Evolutionary conservation across 2,113 vertebrate genomes (phyloP), one percentile per base, ranked within the genome.

Genomic region (Eolophus roseicapilla): DNA sequence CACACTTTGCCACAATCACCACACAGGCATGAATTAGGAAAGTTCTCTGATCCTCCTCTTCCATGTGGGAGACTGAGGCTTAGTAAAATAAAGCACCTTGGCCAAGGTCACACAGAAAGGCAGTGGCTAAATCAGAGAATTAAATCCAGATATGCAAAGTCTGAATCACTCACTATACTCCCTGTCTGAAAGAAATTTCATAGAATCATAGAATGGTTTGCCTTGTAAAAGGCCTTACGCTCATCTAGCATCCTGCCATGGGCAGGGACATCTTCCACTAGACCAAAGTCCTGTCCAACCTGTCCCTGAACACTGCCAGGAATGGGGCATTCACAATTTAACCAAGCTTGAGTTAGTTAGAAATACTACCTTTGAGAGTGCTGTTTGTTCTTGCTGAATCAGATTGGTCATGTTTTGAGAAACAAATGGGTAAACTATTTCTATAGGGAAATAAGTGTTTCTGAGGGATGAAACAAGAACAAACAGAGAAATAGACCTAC

Each of bases 51-150:
- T 39, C 21, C 19, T 74, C 43, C 17, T 8, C 9, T 27, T 71
- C 31, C 44, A 19, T 1, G 3, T 1, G 4, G 20, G 41, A 69
- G 4, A 14, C 1, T 2, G 20, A 83, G 19, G 35, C 29, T 74
- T 46, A 37, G n/a, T 52, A 70, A 74, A 39, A 49, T 3, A 27
- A 60, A 67, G 43, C 13, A 31, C 3, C 14, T 62, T 59, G 28
- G 24, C 41, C 18, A 28, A 14, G 13, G 49, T 80, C 19, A 78
- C 10, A 24, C 2, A 60, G 33, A 35, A 87, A 17, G 13, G 67
- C 37, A 65, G 17, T 0, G 25, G 29, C 7, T 47, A 44, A 57
- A 91, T 7, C 5, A 33, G 47, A 55, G 27, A 67, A 53, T 57
- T 50, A 50, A 93, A 83, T 25, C 12, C 24, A 75, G 11, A 24